Evolutionary conservation across 2,113 vertebrate species (phyloP), one percentile per base, ranked within the genome.

Genomic region (Nanorana parkeri): DNA sequence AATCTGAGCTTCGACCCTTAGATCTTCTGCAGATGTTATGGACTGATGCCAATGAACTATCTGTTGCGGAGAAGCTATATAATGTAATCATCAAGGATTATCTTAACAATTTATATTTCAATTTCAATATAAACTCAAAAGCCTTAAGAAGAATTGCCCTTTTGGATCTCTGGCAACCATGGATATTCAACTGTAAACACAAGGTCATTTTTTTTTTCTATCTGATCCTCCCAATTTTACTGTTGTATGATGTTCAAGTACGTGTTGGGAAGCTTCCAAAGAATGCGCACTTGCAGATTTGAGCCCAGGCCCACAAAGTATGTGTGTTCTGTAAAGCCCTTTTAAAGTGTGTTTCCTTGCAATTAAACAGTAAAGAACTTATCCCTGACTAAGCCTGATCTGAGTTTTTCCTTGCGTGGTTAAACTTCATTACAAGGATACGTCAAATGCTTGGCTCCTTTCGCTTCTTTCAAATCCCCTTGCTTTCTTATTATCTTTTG

Each of bases 21-120:
- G 79, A 81, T 81, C 66, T 81, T 81, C 80, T 66, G 80, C 80
- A 81, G 80, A 73, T 81, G 80, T 81, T 56, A 81, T 81, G 80
- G 80, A 74, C 51, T 15, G 16, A 47, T 41, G 80, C 80, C 80
- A 81, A 61, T 24, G 41, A 73, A 41, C 69, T 81, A 81, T 81
- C 80, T 81, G 69, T 72, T 74, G 69, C 64, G 69, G 60, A 74
- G 60, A 81, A 74, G 80, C 69, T 74, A 74, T 74, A 81, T 69
- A 81, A 81, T 81, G 74, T 81, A 81, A 74, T 81, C 80, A 74
- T 74, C 69, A 23, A 81, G 80, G 80, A 81, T 81, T 81, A 81
- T 75, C 61, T 66, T 28, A 74, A 73, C 80, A 81, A 81, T 74
- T 81, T 81, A 73, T 74, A 81, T 74, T 81, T 81, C 69, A 81